A percentile compares a stretch with the other conserved stretches of the same genome.
Conservation (phyloP, 2,113 vertebrate species). For the Perca fluviatilis region DNA sequence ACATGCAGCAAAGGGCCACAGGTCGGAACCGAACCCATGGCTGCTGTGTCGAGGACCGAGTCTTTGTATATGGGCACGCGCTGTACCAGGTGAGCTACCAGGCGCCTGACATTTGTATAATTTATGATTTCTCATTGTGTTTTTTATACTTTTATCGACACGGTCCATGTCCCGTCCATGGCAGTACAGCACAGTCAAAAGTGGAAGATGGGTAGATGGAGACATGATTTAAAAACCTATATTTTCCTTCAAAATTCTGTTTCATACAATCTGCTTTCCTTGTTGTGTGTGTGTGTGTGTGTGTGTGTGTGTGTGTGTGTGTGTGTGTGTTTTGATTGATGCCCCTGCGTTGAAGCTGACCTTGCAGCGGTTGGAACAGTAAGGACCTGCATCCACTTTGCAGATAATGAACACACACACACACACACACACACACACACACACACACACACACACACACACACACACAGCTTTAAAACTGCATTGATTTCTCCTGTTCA, state of each 20-base stretch:
- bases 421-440: constrained; percentile 30
- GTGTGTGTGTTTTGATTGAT: constrained; percentile 60
- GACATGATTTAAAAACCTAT: constrained; percentile 15
- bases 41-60: too few relatives aligned
- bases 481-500: constrained; percentile 56
- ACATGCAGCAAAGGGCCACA: too few relatives aligned
- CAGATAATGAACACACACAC: constrained; percentile 44
- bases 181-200: background rate
- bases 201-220: background rate
- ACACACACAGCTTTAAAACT: constrained; percentile 36
- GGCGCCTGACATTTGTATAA: background rate
- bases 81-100: too few relatives aligned
- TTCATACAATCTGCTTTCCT: constrained; percentile 26
- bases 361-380: constrained; percentile 55
- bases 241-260: constrained; percentile 17
- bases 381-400: constrained; percentile 47
- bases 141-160: constrained; percentile 17
- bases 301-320: background rate
- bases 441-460: constrained; percentile 15
- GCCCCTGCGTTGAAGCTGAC: constrained; percentile 51
- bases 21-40: too few relatives aligned
- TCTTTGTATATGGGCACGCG: too few relatives aligned
- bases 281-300: constrained; percentile 7
- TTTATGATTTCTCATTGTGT: background rate
- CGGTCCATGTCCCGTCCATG: background rate